Evolutionary conservation across 2,797 vertebrate genomes (phyloP).

Genomic region (Sebastes vulpes): DNA sequence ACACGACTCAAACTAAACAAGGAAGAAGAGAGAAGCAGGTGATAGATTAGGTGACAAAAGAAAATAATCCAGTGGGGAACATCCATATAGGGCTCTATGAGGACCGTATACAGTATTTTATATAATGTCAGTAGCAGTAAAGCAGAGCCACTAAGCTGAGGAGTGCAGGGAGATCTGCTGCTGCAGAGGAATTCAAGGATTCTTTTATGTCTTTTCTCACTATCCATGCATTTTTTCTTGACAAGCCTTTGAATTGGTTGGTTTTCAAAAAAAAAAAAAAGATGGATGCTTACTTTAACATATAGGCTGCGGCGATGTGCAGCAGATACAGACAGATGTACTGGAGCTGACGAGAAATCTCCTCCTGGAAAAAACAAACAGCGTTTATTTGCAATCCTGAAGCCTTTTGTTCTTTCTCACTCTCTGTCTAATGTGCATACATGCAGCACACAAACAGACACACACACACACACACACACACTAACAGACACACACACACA

Average conservation of each 20-base stretch:
- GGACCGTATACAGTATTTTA: neutral
- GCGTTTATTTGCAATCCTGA: slow-evolving; percentile 8
- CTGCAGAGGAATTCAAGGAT: neutral
- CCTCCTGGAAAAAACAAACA: slow-evolving; percentile 88
- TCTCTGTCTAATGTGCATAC: neutral
- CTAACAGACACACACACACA: slow-evolving; percentile 4
- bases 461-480: neutral
- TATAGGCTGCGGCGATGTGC: slow-evolving; percentile 94
- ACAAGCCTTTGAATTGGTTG: neutral
- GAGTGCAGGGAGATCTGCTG: neutral
- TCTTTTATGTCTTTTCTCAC: neutral
- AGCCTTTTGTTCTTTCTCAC: neutral
- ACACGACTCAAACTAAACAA: slow-evolving; percentile 90
- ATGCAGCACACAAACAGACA: neutral
- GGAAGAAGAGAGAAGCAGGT: neutral
- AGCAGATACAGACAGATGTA: slow-evolving; percentile 95
- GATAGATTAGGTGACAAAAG: neutral
- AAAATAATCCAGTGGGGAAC: too few relatives aligned
- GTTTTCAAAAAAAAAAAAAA: neutral
- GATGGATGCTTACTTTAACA: slow-evolving; percentile 92
- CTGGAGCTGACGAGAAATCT: slow-evolving; percentile 94
- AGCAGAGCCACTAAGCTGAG: neutral
- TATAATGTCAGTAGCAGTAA: neutral
- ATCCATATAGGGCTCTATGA: neutral
- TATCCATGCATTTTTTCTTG: neutral